These are phyloP conservation scores for Pristionchus japonicus DNA, from an alignment of 2,888 invertebrate genomes.

Conservation along the genomic window DNA sequence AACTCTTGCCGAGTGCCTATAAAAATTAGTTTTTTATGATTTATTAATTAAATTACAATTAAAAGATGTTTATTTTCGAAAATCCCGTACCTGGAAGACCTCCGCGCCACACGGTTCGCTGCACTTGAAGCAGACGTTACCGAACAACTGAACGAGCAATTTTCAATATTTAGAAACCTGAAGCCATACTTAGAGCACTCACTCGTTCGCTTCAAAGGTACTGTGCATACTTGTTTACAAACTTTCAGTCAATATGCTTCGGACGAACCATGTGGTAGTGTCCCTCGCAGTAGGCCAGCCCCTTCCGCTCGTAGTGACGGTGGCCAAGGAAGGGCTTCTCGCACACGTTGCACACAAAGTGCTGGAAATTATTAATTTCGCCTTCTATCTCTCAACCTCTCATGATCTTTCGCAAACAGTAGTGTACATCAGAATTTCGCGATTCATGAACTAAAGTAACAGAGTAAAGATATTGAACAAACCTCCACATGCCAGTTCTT, in stretches of 20 bases:
- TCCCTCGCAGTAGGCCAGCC: conserved; percentile 97
- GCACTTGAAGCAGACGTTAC: conserved; percentile 97
- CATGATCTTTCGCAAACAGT: not conserved
- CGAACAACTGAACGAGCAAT: conserved; percentile 94
- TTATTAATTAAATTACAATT: not conserved
- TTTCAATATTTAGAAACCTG: too few relatives aligned
- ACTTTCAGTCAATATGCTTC: too few relatives aligned
- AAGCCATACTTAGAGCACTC: too few relatives aligned
- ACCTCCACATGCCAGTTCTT: conserved; percentile 99
- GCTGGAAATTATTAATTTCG: conserved; percentile 80
- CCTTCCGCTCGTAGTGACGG: conserved; percentile 98
- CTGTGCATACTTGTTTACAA: too few relatives aligned
- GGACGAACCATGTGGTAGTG: conserved; percentile 86
- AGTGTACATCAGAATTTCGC: too few relatives aligned
- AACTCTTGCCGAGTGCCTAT: conserved; percentile 97
- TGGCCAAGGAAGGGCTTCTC: conserved; percentile 99
- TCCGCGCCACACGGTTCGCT: conserved; percentile 98
- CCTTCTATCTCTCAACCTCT: not conserved
- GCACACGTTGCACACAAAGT: conserved; percentile 99
- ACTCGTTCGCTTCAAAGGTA: too few relatives aligned
- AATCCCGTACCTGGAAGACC: conserved; percentile 79
- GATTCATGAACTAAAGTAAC: not conserved
- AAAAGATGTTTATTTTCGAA: not conserved
- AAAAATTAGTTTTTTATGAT: not conserved
- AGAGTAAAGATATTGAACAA: conserved; percentile 49